phyloP scores from a whole-genome alignment of 2,888 invertebrate species.

The Hypercompe scribonia region DNA sequence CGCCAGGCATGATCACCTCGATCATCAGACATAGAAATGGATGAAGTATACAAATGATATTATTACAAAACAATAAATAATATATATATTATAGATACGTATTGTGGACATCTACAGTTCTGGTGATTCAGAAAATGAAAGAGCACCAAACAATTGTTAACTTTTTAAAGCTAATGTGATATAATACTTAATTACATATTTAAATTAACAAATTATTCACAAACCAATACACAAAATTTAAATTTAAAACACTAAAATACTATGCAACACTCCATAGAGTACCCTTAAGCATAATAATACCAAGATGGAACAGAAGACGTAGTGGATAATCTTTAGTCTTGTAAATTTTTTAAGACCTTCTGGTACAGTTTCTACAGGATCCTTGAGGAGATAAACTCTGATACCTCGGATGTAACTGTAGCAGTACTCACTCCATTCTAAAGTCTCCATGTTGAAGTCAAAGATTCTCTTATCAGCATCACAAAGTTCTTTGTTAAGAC shows the following conservation, averaged over 20 bases:
- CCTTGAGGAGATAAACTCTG: constrained; percentile 91
- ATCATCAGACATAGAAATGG: no score
- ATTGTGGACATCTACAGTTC: background rate
- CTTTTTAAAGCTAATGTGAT: background rate
- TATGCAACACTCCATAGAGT: constrained; percentile 52
- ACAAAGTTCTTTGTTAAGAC: constrained; percentile 84
- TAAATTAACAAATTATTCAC: background rate
- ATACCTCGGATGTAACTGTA: constrained; percentile 89
- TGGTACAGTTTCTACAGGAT: constrained; percentile 89
- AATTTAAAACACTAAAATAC: constrained; percentile 42
- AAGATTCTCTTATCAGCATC: constrained; percentile 87
- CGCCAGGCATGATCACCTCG: no score
- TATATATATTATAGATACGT: background rate
- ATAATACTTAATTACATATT: background rate
- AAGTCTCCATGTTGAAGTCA: constrained; percentile 88
- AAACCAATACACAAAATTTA: background rate
- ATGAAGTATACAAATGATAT: no score
- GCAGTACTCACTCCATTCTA: constrained; percentile 91
- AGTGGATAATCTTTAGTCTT: constrained; percentile 63
- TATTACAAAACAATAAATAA: no score
- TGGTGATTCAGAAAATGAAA: background rate
- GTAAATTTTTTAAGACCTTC: constrained; percentile 81
- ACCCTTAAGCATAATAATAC: constrained; percentile 55
- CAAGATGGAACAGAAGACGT: constrained; percentile 51
- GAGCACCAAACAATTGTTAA: background rate